These are phyloP conservation scores for Phyllotis vaccarum DNA, from an alignment of 2,797 vertebrate genomes.

Conservation along the genomic window DNA sequence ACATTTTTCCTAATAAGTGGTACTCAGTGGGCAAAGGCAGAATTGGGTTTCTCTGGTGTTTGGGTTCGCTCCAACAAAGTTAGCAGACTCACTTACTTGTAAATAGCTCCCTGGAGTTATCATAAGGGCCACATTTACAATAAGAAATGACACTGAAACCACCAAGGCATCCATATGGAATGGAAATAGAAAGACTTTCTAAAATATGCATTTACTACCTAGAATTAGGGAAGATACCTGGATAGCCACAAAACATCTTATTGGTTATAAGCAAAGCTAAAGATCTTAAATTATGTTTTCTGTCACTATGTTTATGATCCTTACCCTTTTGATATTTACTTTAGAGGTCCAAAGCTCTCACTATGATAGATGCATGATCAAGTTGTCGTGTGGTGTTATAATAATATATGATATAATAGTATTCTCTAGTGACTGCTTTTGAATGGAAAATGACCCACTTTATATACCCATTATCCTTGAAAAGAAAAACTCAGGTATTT, in stretches of 20 bases:
- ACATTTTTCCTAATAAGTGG: background rate
- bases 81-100: slow-evolving; percentile 7
- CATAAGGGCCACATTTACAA: background rate
- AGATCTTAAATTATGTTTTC: slow-evolving; percentile 39
- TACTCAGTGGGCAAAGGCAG: background rate
- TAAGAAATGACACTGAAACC: background rate
- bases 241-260: slow-evolving; percentile 7
- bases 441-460: background rate
- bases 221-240: slow-evolving; percentile 32
- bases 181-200: background rate
- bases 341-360: slow-evolving; percentile 8
- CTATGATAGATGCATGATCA: background rate
- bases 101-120: slow-evolving; percentile 16
- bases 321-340: slow-evolving; percentile 32
- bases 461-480: background rate
- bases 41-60: background rate
- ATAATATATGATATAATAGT: background rate
- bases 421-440: background rate
- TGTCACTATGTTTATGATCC: slow-evolving; percentile 20
- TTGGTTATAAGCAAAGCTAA: slow-evolving; percentile 8
- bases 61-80: background rate
- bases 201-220: background rate
- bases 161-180: background rate
- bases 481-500: background rate
- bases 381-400: background rate